A percentile compares a stretch with the other conserved stretches of the same genome.
Evolutionary conservation across 2,113 vertebrate species (phyloP).

Genomic region (Lycaon pictus): DNA sequence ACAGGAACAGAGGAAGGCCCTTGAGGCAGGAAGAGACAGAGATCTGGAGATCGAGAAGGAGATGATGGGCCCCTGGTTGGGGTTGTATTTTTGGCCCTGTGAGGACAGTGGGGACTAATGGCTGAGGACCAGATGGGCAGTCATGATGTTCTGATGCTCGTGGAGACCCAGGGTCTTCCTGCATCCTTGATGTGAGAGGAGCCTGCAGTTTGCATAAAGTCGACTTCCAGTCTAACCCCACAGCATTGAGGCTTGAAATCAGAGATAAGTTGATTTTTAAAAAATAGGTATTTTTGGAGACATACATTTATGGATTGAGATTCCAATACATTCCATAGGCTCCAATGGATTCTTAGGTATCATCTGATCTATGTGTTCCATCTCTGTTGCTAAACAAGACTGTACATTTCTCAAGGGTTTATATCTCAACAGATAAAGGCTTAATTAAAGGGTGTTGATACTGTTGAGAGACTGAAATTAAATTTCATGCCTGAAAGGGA

Average conservation of each 20-base stretch:
- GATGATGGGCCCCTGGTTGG: no score
- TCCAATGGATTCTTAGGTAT: neutral
- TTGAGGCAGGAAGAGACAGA: neutral
- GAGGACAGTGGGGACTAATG: neutral
- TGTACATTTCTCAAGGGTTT: conserved; percentile 5
- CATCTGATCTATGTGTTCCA: neutral
- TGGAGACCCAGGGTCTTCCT: neutral
- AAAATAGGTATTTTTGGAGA: neutral
- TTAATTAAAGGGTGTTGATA: conserved; percentile 12
- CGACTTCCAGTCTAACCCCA: neutral
- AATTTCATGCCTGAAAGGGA: neutral
- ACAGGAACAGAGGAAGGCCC: neutral
- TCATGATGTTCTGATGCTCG: neutral
- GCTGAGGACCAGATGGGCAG: neutral
- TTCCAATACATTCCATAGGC: neutral
- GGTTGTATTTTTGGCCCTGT: neutral
- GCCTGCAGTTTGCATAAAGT: neutral
- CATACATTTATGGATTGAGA: neutral
- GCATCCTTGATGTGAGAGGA: neutral
- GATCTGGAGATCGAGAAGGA: neutral
- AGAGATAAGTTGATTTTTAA: neutral
- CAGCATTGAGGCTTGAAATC: neutral
- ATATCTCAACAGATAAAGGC: neutral
- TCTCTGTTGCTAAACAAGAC: neutral
- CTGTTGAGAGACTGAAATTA: neutral